Base-by-base conservation (phyloP, 2,888 invertebrate genomes). In the Ceramica pisi region DNA sequence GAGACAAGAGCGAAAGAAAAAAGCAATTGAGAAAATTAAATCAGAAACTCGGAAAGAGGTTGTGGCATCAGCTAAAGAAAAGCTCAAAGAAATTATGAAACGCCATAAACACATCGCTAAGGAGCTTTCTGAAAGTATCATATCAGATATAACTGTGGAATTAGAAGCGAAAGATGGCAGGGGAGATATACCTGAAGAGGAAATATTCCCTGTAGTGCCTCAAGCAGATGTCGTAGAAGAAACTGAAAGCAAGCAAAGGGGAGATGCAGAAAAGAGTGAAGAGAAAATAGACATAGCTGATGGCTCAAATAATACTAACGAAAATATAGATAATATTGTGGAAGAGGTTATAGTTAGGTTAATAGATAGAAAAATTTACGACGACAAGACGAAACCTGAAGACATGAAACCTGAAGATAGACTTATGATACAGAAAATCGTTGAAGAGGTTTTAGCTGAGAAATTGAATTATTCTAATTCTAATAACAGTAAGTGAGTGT, bases 291-390 rank as follows among this genome's bases (percentile, higher is more conserved):
- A 86, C 71, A 83, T 75, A 26, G 67, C 75, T 51, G 82, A 87
- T 59, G 72, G 71, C 70, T 76, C 82, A 53, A 90, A 85, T 71
- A 87, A 82, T 51, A 90, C 90, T 38, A 92, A 93, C 78, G 92
- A 94, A 88, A 94, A 92, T 75, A 90, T 96, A 71, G 94, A 96
- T 79, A 90, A 90, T 16, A 96, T 96, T 72, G 96, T 96, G 1
- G 96, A 96, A 87, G 96, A 96, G 84, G 96, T 96, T 56, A 95
- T 96, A 83, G 80, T 84, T 60, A 93, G 95, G 81, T 90, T 96
- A 59, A 92, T 95, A 86, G 95, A 95, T 87, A 94, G 96, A 84
- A 97, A 96, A 91, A 93, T 96, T 84, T 96, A 95, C 80, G 96
- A 96, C 71, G 95, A 94, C 72, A 96, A 96, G 86, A 94, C 95